Evolutionary conservation across 2,797 vertebrate genomes (phyloP).

Genomic region (Sus cebifrons): DNA sequence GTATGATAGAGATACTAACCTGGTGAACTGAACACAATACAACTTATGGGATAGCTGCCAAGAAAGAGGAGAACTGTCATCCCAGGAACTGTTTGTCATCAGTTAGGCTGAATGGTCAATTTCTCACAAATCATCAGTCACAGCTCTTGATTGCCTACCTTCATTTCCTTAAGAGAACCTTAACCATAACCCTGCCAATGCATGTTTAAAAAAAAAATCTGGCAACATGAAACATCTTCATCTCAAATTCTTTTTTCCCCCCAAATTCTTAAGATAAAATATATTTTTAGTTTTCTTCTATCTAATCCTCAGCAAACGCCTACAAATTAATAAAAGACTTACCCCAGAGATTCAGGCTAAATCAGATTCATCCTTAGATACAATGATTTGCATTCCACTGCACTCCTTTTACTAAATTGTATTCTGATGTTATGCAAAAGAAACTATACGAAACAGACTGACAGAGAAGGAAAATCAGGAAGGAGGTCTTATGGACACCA

Average conservation of each 20-base stretch:
- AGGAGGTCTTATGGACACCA: slow-evolving; percentile 13
- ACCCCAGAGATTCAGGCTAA: background rate
- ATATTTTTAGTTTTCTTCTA: slow-evolving; percentile 41
- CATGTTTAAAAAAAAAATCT: background rate
- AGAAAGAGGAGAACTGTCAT: background rate
- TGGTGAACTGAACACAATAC: background rate
- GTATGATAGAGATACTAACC: background rate
- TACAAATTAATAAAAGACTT: slow-evolving; percentile 49
- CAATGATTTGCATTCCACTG: background rate
- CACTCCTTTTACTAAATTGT: slow-evolving; percentile 34
- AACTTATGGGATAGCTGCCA: background rate
- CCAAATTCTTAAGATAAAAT: slow-evolving; percentile 13
- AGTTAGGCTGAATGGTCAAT: background rate
- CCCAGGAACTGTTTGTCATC: background rate
- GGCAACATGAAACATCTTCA: slow-evolving; percentile 60
- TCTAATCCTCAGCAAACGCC: slow-evolving; percentile 43
- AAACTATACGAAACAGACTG: slow-evolving; percentile 47
- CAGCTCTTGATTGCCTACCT: background rate
- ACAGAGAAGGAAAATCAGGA: slow-evolving; percentile 35
- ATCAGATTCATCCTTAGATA: background rate
- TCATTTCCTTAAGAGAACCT: slow-evolving; percentile 24
- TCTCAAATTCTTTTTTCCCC: background rate
- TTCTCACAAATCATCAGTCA: slow-evolving; percentile 15
- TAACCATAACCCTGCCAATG: background rate
- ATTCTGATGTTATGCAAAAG: background rate